Conservation (phyloP, 1,140 invertebrate species). For the Sarcophaga peregrina region DNA sequence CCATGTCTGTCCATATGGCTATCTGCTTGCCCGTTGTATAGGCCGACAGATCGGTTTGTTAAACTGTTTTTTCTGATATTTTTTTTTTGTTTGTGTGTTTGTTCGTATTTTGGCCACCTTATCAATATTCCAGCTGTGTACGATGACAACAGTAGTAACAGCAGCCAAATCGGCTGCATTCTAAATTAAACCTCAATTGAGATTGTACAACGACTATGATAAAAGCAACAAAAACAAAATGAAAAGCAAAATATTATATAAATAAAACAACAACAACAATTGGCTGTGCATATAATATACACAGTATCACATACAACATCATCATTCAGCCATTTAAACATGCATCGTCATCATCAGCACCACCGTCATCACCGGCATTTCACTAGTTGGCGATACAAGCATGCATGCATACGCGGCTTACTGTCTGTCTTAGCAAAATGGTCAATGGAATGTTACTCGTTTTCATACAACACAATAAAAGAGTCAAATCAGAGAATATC, state of each 20-base stretch:
- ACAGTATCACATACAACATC: slow-evolving; percentile 22
- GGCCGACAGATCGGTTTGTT: slow-evolving; percentile 35
- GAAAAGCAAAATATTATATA: not conserved
- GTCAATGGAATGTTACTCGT: slow-evolving; percentile 65
- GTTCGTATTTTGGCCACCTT: slow-evolving; percentile 48
- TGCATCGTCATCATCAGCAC: slow-evolving; percentile 24
- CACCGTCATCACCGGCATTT: not conserved
- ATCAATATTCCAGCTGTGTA: slow-evolving; percentile 64
- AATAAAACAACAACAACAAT: not conserved
- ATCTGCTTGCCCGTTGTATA: slow-evolving; percentile 12
- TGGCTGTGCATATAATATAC: not conserved
- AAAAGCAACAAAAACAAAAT: not conserved
- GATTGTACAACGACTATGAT: slow-evolving; percentile 24
- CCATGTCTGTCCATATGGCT: not conserved
- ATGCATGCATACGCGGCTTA: not conserved
- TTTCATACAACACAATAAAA: slow-evolving; percentile 46
- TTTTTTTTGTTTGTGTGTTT: slow-evolving; percentile 16
- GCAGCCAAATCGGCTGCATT: slow-evolving; percentile 49
- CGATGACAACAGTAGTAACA: slow-evolving; percentile 49
- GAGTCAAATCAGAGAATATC: not conserved
- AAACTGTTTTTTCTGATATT: slow-evolving; percentile 17
- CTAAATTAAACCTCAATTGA: slow-evolving; percentile 54
- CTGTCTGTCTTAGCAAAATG: slow-evolving; percentile 53
- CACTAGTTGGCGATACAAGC: not conserved
- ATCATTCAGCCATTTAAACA: slow-evolving; percentile 39